Evolutionary conservation across 2,797 vertebrate species (phyloP), one percentile per base, ranked within the genome.

Genomic region (Pseudotriccus pelzelni): DNA sequence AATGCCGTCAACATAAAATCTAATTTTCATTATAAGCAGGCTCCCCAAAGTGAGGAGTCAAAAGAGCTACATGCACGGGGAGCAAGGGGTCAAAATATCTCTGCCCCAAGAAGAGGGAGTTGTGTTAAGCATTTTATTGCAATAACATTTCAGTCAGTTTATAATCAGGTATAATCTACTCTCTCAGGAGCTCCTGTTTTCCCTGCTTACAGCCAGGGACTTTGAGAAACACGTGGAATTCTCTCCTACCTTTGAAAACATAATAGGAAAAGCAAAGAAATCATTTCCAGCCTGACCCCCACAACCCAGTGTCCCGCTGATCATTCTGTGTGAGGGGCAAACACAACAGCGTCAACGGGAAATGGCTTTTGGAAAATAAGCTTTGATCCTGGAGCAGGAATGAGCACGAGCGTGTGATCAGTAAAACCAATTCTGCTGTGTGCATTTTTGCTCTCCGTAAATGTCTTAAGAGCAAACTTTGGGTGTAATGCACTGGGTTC

Each of bases 361-460:
- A 97, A 95, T 64, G 66, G 52, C 63, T 97, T 97, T 96, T 95
- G 93, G 94, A 97, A 96, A 96, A 69, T 91, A 93, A 80, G 83
- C 92, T 96, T 97, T 97, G 94, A 96, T 97, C 93, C 94, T 96
- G 92, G 97, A 94, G 96, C 96, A 93, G 86, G 94, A 97, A 97
- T 96, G 95, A 97, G 90, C 91, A 94, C n/a, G 84, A 97, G 87
- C 7, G 1, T 50, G 46, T 89, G 94, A 97, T 97, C 96, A 93
- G 93, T 94, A 86, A 97, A 96, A 89, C 80, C 94, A 97, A 96
- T 96, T 97, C 90, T 49, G 49, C 87, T 9, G 21, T 52, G 47
- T 11, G 5, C 47, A 36, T 92, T 97, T 91, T 91, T 49, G 69
- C 34, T 86, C 78, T 84, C 79, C 88, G 14, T 79, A 84, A 91